Evolutionary conservation across 2,113 vertebrate species (phyloP).

Genomic region (Otocyon megalotis): DNA sequence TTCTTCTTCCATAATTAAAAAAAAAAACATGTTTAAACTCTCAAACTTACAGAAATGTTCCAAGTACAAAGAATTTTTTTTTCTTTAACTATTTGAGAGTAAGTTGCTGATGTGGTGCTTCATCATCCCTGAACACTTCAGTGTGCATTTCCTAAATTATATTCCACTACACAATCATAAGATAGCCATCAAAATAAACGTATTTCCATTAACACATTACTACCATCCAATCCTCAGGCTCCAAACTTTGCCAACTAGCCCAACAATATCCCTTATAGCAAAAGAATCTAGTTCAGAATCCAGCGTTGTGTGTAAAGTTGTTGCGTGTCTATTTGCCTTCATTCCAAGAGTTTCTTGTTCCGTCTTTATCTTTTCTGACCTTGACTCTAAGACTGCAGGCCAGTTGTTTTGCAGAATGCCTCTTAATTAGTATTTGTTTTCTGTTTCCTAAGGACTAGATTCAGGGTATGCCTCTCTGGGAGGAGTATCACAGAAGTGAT

Average conservation of each 20-base stretch:
- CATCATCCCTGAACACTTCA: not conserved
- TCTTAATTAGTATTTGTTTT: not conserved
- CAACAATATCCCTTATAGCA: not conserved
- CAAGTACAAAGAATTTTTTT: not conserved
- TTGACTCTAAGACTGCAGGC: not conserved
- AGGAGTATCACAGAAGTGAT: not conserved
- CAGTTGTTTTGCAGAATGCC: not conserved
- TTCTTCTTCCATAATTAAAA: conserved; percentile 13
- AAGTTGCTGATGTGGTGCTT: not conserved
- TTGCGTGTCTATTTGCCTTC: not conserved
- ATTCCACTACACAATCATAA: not conserved
- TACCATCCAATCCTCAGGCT: not conserved
- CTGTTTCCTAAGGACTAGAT: not conserved
- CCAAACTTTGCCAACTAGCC: not conserved
- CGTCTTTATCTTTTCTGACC: not conserved
- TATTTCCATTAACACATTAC: not conserved
- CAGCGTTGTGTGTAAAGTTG: not conserved
- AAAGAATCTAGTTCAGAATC: conserved; percentile 32
- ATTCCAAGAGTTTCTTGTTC: not conserved
- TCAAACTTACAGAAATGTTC: not conserved
- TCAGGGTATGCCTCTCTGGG: not conserved
- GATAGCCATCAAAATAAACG: not conserved
- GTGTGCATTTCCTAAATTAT: not conserved
- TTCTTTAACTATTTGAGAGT: not conserved
- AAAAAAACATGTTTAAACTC: not conserved